Conservation (phyloP, 1,140 invertebrate species). For the Eumaeus atala region DNA sequence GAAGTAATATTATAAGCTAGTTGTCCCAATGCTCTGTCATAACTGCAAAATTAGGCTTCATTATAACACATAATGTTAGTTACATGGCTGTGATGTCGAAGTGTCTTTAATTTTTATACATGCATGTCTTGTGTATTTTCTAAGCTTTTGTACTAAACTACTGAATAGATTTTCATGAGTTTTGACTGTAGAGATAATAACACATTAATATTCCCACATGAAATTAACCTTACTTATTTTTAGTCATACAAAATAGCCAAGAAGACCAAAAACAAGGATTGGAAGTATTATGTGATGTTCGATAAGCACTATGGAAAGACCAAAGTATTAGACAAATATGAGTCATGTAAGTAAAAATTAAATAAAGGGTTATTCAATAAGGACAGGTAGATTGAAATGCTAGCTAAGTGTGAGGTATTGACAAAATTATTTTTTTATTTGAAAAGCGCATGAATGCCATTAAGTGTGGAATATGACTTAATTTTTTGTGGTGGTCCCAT, state of each 20-base stretch:
- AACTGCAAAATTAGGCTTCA: no score
- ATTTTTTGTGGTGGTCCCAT: constrained; percentile 20
- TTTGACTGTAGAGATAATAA: no score
- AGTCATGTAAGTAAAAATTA: constrained; percentile 51
- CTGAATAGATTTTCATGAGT: no score
- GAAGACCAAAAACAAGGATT: constrained; percentile 51
- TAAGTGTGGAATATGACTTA: constrained; percentile 19
- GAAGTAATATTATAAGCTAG: no score
- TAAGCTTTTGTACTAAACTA: no score
- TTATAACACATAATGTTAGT: no score
- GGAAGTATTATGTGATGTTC: constrained; percentile 60
- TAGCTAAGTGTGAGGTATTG: neutral
- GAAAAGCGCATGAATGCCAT: constrained; percentile 15
- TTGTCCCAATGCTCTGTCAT: no score
- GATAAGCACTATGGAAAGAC: constrained; percentile 58
- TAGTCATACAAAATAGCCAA: constrained; percentile 60
- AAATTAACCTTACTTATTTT: constrained; percentile 24
- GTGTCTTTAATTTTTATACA: no score
- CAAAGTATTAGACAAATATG: constrained; percentile 60
- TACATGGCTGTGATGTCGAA: no score
- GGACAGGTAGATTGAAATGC: neutral
- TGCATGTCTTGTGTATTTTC: no score
- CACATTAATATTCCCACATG: no score
- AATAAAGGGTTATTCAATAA: constrained; percentile 10
- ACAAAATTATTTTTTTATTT: no score